Conservation (phyloP, 2,888 invertebrate genomes). For the Amaurobius ferox region DNA sequence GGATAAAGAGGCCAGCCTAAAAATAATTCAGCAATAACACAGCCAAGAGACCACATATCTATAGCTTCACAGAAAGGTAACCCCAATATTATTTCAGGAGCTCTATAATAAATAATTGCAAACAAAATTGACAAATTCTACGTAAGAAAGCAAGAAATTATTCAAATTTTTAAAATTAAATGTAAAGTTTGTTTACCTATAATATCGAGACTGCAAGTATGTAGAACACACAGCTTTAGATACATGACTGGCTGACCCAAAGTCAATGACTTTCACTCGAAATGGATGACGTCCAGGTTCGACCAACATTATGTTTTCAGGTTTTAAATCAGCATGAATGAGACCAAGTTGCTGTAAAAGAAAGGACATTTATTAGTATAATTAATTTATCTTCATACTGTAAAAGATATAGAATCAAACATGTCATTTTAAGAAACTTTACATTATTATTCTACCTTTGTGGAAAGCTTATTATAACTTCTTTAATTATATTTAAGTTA, state of each 20-base stretch:
- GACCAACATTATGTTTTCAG: conserved; percentile 99
- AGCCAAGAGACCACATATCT: conserved; percentile 99
- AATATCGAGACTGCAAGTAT: conserved; percentile 97
- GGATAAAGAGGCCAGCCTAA: conserved; percentile 99
- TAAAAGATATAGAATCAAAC: too few species aligned
- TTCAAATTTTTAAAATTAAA: too few species aligned
- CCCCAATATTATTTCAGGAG: conserved; percentile 97
- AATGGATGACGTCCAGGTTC: conserved; percentile 98
- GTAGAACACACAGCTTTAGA: conserved; percentile 99
- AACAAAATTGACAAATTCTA: not conserved
- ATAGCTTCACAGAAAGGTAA: conserved; percentile 99
- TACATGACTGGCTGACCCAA: conserved; percentile 99
- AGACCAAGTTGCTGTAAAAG: conserved; percentile 92
- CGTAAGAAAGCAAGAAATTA: too few species aligned
- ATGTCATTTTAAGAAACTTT: too few species aligned
- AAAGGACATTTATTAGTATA: too few species aligned
- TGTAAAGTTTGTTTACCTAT: conserved; percentile 64
- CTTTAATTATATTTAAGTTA: too few species aligned
- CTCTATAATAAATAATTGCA: conserved; percentile 78
- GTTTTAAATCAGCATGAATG: conserved; percentile 99
- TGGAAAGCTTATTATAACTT: too few species aligned
- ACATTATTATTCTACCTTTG: too few species aligned
- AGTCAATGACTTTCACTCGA: conserved; percentile 99
- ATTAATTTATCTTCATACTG: too few species aligned
- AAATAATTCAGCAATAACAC: conserved; percentile 99